Percentiles rank a stretch among this genome's conserved stretches.
These are phyloP conservation scores for Fulmarus glacialis DNA, from an alignment of 2,113 vertebrate species.

Conservation along the genomic window DNA sequence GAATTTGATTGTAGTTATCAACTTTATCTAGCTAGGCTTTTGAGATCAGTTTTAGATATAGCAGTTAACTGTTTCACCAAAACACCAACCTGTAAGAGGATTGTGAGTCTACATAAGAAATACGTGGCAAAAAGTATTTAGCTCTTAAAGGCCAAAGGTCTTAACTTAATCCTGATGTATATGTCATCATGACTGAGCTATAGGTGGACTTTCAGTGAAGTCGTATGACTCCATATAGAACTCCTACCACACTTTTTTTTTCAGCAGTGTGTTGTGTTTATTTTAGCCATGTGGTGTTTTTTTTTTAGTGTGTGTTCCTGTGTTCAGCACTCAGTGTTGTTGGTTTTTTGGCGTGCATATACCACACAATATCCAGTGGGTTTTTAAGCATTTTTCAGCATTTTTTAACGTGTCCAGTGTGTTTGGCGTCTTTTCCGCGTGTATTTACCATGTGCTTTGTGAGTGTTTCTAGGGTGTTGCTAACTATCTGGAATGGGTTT, in stretches of 20 bases:
- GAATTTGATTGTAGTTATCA: not conserved
- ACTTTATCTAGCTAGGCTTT: not conserved
- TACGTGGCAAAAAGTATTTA: not conserved
- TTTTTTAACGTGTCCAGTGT: not conserved
- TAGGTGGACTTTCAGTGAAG: not conserved
- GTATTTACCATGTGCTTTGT: accelerated
- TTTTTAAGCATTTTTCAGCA: not conserved
- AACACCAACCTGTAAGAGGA: not conserved
- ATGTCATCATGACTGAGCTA: not conserved
- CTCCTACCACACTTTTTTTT: not conserved
- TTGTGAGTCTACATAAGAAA: not conserved
- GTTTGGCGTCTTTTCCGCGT: not conserved
- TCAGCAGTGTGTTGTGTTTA: not conserved
- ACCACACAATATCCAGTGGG: not conserved
- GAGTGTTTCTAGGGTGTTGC: not conserved
- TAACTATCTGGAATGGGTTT: not conserved
- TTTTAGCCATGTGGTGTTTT: not conserved
- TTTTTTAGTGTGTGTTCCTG: not conserved
- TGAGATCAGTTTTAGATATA: not conserved
- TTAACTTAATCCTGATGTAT: not conserved
- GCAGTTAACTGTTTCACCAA: not conserved
- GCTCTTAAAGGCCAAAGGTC: not conserved
- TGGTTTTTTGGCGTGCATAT: not conserved
- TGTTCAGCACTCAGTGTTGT: not conserved
- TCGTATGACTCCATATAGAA: not conserved